These are phyloP conservation scores for Scyliorhinus canicula DNA, from an alignment of 2,797 vertebrate species.

Conservation along the genomic window DNA sequence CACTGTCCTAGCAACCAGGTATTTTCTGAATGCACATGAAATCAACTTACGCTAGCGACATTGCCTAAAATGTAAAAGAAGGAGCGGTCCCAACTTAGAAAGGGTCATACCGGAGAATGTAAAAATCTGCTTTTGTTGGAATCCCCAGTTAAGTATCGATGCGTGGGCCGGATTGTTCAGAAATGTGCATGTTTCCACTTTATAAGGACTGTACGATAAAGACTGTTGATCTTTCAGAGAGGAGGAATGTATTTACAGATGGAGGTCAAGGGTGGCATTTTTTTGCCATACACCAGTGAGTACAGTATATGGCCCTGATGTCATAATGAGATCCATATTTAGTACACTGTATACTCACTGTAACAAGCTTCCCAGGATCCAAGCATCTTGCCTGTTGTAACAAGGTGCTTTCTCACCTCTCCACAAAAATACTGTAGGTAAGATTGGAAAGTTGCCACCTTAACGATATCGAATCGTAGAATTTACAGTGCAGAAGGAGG, in stretches of 20 bases:
- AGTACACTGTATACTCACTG: no score
- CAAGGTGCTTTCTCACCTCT: no score
- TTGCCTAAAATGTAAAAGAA: neutral
- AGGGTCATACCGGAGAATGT: neutral
- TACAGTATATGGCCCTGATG: neutral
- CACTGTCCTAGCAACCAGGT: neutral
- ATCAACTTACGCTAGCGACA: neutral
- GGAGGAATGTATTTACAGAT: conserved; percentile 29
- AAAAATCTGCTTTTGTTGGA: neutral
- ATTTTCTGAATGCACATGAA: neutral
- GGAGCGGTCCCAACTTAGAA: neutral
- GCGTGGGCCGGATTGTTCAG: neutral
- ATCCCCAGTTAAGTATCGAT: neutral
- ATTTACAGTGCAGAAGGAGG: no score
- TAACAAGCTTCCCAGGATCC: neutral
- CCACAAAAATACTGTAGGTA: no score
- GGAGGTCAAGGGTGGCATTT: neutral
- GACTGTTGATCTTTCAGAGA: conserved; percentile 17
- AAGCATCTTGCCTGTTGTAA: neutral
- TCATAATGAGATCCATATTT: conserved; percentile 24
- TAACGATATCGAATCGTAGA: no score
- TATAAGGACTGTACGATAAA: neutral
- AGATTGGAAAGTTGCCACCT: neutral
- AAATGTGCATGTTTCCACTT: conserved; percentile 30
- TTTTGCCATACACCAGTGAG: conserved; percentile 29